Evolutionary conservation across 2,888 invertebrate genomes (phyloP).

Genomic region (Syrista parreyssii): DNA sequence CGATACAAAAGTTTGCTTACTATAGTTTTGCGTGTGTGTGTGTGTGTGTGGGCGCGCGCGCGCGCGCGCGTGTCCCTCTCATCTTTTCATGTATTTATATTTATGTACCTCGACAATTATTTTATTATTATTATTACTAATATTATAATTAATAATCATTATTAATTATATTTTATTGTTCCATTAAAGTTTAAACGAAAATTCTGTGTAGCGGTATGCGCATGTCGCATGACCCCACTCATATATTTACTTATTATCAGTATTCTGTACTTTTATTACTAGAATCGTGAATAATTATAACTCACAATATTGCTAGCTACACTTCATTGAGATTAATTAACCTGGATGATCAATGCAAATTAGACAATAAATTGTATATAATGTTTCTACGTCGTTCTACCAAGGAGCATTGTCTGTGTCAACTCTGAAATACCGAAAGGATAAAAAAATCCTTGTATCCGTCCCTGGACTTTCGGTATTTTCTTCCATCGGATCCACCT

Average conservation of each 20-base stretch:
- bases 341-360: conserved; percentile 43
- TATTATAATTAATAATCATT: too few relatives aligned
- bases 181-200: conserved; percentile 52
- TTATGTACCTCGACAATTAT: conserved; percentile 42
- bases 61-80: too few relatives aligned
- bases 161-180: conserved; percentile 49
- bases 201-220: conserved; percentile 40
- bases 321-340: conserved; percentile 41
- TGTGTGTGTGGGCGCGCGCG: too few relatives aligned
- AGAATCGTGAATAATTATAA: conserved; percentile 50
- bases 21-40: too few relatives aligned
- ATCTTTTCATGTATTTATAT: conserved; percentile 5
- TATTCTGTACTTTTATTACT: conserved; percentile 45
- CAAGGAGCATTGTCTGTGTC: conserved; percentile 25
- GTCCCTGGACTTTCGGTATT: too few relatives aligned
- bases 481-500: too few relatives aligned
- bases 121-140: conserved; percentile 41
- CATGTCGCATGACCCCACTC: conserved; percentile 35
- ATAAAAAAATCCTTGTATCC: too few relatives aligned
- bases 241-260: conserved; percentile 48
- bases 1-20: conserved; percentile 29
- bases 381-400: conserved; percentile 31
- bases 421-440: too few relatives aligned
- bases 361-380: conserved; percentile 38
- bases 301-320: conserved; percentile 50